Evolutionary conservation across 2,888 invertebrate genomes (phyloP), one percentile per base, ranked within the genome.

Genomic region (Drosophila affinis): DNA sequence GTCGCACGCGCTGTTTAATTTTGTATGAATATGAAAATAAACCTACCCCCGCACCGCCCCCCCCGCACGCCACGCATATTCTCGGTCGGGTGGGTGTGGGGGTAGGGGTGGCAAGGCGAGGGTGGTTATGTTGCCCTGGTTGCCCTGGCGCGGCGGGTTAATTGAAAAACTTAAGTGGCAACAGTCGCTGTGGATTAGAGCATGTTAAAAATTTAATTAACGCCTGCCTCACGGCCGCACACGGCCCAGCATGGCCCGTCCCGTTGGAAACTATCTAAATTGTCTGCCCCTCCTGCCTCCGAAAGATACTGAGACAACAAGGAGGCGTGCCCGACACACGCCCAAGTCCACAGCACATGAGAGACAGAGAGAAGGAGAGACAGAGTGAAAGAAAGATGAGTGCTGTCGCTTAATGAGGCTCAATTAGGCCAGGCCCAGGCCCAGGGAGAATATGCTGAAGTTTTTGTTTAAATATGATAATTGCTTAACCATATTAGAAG

Each of bases 1-100:
- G 89, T 89, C 89, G 89, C 90, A 90, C 90, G 90, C 90, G 79
- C 85, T 90, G 83, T 89, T 90, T 88, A 89, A 89, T 83, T 83
- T 86, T 79, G 74, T 76, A 84, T 88, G 88, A 88, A 88, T 88
- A 84, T 86, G 84, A 88, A 80, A 80, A 76, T 82, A 81, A 72
- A 76, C 67, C 60, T 55, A 62, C 46, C 45, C 17, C 29, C 51
- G 49, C 39, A 34, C 9, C 47, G 29, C 56, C 9, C 21, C 56
- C 9, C 21, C n/a, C 6, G 14, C 39, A 18, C 3, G 34, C 34
- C 34, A 12, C 34, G 12, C 34, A 12, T 3, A 12, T 34, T 12
- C 34, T 12, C 32, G 32, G 3, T 32, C 32, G 32, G 9, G 32
- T 24, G 24, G 24, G 5, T 0, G 24, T 24, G 32, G 32, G 32